Conservation (phyloP, 1,140 invertebrate genomes). For the Argopecten irradians region DNA sequence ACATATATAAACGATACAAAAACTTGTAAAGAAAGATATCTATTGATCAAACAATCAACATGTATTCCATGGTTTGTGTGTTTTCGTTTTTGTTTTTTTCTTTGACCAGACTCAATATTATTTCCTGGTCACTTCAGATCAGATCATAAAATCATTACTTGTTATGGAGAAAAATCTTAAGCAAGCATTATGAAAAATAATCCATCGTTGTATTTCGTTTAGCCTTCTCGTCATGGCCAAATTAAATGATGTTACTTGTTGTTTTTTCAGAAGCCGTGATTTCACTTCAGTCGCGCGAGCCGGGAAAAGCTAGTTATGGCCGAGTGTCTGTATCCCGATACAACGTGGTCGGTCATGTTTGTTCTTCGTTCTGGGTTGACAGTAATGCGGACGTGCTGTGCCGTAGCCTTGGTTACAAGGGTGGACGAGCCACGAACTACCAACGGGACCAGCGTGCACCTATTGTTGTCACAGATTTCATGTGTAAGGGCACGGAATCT, state of each 20-base stretch:
- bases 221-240: no score
- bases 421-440: conserved; percentile 46
- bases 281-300: not conserved
- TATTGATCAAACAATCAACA: no score
- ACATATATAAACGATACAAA: no score
- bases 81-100: no score
- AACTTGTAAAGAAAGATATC: no score
- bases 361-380: conserved; percentile 55
- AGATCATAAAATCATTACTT: no score
- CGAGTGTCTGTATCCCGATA: conserved; percentile 41
- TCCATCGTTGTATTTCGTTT: no score
- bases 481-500: conserved; percentile 52
- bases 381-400: conserved; percentile 54
- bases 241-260: not conserved
- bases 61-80: no score
- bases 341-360: conserved; percentile 56
- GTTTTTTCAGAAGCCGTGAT: not conserved
- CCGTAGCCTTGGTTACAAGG: conserved; percentile 45
- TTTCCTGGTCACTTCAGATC: no score
- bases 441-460: conserved; percentile 37
- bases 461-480: conserved; percentile 44
- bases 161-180: no score
- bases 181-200: no score
- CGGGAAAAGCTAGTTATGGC: conserved; percentile 43
- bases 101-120: no score